Percentiles rank a stretch among this genome's conserved stretches.
Conservation (phyloP, 2,113 vertebrate species). For the Aepyceros melampus region DNA sequence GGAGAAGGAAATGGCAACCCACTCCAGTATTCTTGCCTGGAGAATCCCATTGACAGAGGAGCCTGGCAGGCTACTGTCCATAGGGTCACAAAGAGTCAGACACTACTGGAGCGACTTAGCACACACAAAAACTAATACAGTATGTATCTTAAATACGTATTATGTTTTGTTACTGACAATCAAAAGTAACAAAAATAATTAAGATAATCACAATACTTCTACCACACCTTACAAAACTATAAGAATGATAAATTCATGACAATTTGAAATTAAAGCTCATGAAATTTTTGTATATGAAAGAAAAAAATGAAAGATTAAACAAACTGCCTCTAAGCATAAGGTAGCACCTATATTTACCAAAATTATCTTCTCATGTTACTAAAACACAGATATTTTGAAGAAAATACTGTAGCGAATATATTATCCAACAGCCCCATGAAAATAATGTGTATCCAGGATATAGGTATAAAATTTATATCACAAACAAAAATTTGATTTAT, state of each 20-base stretch:
- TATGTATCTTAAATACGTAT: neutral
- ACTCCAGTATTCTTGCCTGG: neutral
- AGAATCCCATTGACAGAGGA: neutral
- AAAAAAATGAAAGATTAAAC: neutral
- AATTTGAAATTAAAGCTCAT: neutral
- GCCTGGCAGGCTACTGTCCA: neutral
- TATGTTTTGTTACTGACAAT: neutral
- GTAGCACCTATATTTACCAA: neutral
- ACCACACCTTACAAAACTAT: neutral
- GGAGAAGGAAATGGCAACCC: neutral
- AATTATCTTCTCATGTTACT: neutral
- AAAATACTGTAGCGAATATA: neutral
- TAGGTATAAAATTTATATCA: neutral
- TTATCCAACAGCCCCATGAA: neutral
- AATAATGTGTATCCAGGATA: neutral
- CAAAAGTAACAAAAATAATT: neutral
- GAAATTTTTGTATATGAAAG: neutral
- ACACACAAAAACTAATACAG: neutral
- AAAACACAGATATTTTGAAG: neutral
- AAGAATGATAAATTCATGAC: neutral
- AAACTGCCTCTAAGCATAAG: neutral
- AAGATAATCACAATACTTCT: neutral
- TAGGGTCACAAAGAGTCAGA: neutral
- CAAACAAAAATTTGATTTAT: neutral
- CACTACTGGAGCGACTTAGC: neutral